phyloP scores from a whole-genome alignment of 37 sponge, comb jelly and placozoan species.

The Beroe forskalii region DNA sequence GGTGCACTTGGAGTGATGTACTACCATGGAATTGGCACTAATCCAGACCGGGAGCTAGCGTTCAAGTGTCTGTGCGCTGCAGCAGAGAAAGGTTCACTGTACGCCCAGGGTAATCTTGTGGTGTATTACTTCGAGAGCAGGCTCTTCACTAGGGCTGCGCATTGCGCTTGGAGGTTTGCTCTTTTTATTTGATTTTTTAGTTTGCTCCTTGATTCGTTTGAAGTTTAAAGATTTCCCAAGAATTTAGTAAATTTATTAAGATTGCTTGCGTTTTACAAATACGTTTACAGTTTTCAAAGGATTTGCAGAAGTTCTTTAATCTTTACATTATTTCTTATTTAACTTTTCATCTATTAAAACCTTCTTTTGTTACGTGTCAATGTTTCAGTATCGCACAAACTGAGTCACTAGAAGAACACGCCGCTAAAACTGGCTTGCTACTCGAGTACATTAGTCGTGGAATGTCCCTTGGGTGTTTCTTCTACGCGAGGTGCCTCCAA shows the following conservation, averaged over 20 bases:
- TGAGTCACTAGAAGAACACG: not conserved
- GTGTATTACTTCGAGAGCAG: slow-evolving; percentile 67
- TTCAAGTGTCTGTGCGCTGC: slow-evolving; percentile 69
- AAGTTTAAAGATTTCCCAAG: too few species aligned
- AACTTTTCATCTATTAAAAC: too few species aligned
- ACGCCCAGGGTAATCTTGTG: slow-evolving; percentile 70
- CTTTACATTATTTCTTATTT: too few species aligned
- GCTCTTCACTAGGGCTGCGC: slow-evolving; percentile 67
- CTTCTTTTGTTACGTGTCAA: too few species aligned
- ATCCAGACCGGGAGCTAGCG: slow-evolving; percentile 65
- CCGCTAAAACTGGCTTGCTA: slow-evolving; percentile 16
- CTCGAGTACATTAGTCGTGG: slow-evolving; percentile 13
- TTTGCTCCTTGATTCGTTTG: too few species aligned
- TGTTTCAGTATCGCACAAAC: slow-evolving; percentile 52
- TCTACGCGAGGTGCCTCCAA: slow-evolving; percentile 36
- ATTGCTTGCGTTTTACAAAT: too few species aligned
- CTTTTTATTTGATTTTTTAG: not conserved
- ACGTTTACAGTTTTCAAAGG: too few species aligned
- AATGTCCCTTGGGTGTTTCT: slow-evolving; percentile 37
- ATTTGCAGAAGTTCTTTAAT: too few species aligned
- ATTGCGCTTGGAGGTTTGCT: slow-evolving; percentile 69
- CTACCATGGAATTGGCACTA: slow-evolving; percentile 68
- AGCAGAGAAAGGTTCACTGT: slow-evolving; percentile 66
- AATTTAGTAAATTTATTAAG: too few species aligned
- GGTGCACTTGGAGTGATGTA: slow-evolving; percentile 86